Evolutionary conservation across 2,888 invertebrate species (phyloP).

Genomic region (Drosophila anomelani): DNA sequence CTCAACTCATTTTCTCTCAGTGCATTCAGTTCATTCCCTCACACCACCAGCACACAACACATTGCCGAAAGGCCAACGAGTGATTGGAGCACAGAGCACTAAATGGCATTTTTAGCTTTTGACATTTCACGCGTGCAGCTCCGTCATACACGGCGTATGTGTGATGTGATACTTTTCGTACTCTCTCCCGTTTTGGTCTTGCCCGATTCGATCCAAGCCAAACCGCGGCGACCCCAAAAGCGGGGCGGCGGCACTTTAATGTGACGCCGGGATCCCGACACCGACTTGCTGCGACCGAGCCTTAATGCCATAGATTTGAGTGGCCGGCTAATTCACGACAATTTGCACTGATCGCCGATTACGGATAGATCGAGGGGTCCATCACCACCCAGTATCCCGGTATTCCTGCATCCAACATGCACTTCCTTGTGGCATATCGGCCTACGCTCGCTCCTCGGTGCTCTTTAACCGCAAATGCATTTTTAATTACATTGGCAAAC

Average conservation of each 20-base stretch:
- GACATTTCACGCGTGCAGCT: constrained; percentile 77
- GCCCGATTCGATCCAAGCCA: constrained; percentile 18
- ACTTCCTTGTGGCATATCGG: constrained; percentile 42
- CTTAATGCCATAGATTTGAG: constrained; percentile 72
- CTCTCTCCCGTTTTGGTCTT: constrained; percentile 48
- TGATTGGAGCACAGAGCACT: constrained; percentile 45
- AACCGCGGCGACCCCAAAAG: constrained; percentile 23
- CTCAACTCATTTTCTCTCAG: not conserved
- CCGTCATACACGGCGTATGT: constrained; percentile 73
- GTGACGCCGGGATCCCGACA: constrained; percentile 30
- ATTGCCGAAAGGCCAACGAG: constrained; percentile 63
- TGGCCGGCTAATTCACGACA: constrained; percentile 71
- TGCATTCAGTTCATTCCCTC: constrained; percentile 8
- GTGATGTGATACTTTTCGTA: constrained; percentile 78
- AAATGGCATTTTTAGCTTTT: constrained; percentile 80
- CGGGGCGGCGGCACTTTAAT: constrained; percentile 67
- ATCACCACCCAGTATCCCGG: constrained; percentile 16
- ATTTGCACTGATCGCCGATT: constrained; percentile 72
- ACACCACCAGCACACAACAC: constrained; percentile 1
- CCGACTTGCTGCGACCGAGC: constrained; percentile 11
- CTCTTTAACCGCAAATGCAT: constrained; percentile 73
- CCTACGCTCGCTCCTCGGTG: constrained; percentile 54
- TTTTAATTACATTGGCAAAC: constrained; percentile 78
- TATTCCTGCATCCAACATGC: not conserved
- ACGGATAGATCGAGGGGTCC: constrained; percentile 33